Conservation (phyloP, 2,113 vertebrate species). For the Myrmecobius fasciatus region DNA sequence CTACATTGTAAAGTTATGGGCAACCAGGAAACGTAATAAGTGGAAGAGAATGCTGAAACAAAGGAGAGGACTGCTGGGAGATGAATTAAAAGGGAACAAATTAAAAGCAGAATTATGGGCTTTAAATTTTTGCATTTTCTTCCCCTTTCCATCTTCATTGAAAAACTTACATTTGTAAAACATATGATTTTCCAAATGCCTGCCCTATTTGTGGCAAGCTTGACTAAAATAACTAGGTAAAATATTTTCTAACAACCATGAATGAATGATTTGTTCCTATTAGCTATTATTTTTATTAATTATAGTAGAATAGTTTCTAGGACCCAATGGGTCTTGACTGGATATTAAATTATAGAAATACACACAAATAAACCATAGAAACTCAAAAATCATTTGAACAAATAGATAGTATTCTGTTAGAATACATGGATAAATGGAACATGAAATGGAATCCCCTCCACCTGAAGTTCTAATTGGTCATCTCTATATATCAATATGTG, state of each 20-base stretch:
- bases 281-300: neutral
- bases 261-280: neutral
- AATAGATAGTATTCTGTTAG: slow-evolving; percentile 35
- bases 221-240: slow-evolving; percentile 9
- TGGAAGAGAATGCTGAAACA: neutral
- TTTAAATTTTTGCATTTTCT: neutral
- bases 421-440: slow-evolving; percentile 67
- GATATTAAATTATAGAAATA: neutral
- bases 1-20: fast-evolving
- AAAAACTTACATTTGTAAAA: slow-evolving; percentile 13
- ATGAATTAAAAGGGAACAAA: neutral
- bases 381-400: neutral
- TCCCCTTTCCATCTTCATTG: neutral
- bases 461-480: slow-evolving; percentile 58
- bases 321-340: neutral
- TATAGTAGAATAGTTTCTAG: neutral
- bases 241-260: neutral
- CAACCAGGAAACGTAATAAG: neutral
- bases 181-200: neutral
- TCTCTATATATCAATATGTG: slow-evolving; percentile 59
- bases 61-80: fast-evolving
- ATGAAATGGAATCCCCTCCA: slow-evolving; percentile 50
- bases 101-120: neutral
- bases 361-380: neutral
- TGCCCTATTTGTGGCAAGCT: neutral